Evolutionary conservation across 2,888 invertebrate species (phyloP).

Genomic region (Machimus atricapillus): DNA sequence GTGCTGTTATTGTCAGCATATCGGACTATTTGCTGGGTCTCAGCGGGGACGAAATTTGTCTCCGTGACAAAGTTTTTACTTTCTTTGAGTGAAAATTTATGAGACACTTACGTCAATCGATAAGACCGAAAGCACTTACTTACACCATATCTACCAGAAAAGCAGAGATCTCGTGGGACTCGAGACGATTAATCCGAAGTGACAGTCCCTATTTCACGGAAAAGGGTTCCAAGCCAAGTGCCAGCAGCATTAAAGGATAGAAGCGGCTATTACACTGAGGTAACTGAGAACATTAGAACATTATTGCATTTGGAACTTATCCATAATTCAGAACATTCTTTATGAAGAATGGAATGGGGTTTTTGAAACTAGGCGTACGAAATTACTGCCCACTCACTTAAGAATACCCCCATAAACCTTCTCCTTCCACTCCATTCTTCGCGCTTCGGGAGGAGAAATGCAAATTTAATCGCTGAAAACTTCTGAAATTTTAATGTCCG

Average conservation of each 20-base stretch:
- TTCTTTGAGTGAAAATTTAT: constrained; percentile 39
- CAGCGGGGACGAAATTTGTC: constrained; percentile 27
- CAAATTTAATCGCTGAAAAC: constrained; percentile 16
- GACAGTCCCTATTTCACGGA: constrained; percentile 1
- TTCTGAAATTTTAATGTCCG: neutral
- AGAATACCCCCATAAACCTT: neutral
- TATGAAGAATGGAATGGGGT: neutral
- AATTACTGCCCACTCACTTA: neutral
- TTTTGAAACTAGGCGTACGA: constrained; percentile 17
- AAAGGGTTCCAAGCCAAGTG: neutral
- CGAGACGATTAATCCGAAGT: constrained; percentile 34
- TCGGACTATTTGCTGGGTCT: neutral
- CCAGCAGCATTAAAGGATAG: neutral
- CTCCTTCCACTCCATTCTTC: neutral
- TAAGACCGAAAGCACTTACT: constrained; percentile 30
- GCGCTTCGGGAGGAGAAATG: neutral
- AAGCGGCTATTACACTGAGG: neutral
- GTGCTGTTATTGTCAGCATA: constrained; percentile 4
- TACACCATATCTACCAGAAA: neutral
- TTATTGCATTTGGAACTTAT: constrained; percentile 36
- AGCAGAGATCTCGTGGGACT: constrained; percentile 28
- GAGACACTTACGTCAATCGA: constrained; percentile 37
- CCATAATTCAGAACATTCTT: constrained; percentile 28
- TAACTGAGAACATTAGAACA: constrained; percentile 18
- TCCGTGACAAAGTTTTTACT: constrained; percentile 38